These are phyloP conservation scores for Psittacula cyanocephala DNA, from an alignment of 2,113 vertebrate species.

Conservation along the genomic window DNA sequence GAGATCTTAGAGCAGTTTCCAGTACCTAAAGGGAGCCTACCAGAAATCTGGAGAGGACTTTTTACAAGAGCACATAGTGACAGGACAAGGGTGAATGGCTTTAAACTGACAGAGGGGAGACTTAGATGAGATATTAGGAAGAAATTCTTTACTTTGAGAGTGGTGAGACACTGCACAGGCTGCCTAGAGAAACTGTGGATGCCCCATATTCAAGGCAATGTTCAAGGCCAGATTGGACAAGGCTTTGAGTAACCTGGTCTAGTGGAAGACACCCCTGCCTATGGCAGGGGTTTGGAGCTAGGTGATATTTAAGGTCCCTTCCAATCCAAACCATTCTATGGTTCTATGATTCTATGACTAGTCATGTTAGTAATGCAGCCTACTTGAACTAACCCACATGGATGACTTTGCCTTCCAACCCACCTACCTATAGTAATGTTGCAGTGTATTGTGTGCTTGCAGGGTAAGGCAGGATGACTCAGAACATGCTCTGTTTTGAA, in stretches of 20 bases:
- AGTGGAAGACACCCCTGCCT: neutral
- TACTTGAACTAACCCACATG: neutral
- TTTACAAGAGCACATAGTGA: neutral
- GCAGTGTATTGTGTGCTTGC: neutral
- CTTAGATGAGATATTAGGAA: neutral
- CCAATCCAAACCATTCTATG: neutral
- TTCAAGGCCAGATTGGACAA: neutral
- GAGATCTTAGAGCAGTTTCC: neutral
- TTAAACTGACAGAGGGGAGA: neutral
- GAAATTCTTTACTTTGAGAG: neutral
- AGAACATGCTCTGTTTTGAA: neutral
- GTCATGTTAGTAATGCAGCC: rapidly evolving
- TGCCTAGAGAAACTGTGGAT: neutral
- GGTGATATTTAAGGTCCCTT: neutral
- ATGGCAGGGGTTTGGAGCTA: neutral
- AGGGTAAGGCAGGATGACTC: neutral
- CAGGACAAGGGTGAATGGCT: neutral
- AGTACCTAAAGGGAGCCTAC: neutral
- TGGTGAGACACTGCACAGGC: neutral
- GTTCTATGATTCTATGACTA: neutral
- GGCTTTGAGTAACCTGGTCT: neutral
- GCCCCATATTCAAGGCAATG: neutral
- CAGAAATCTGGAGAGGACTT: neutral
- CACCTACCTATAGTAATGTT: neutral
- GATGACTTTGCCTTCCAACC: neutral